Evolutionary conservation across 2,113 vertebrate genomes (phyloP).

Genomic region (Polypterus bichir): DNA sequence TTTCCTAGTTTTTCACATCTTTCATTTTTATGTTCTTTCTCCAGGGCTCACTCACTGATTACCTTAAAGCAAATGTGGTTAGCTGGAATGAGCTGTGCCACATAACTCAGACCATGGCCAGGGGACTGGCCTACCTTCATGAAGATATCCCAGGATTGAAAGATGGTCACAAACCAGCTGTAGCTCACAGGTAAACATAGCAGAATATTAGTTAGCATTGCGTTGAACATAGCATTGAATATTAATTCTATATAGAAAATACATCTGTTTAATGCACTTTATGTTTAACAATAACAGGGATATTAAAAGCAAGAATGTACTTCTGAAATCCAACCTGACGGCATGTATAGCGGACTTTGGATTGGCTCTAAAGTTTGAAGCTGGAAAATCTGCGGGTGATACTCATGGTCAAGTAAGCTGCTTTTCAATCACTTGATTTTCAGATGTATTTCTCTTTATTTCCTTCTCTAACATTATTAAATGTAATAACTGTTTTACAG

Average conservation of each 20-base stretch:
- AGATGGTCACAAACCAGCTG: conserved; percentile 90
- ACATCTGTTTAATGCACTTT: too few species aligned
- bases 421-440: too few species aligned
- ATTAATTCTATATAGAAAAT: too few species aligned
- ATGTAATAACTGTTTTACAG: too few species aligned
- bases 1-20: too few species aligned
- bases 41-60: conserved; percentile 90
- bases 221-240: too few species aligned
- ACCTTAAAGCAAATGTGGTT: conserved; percentile 90
- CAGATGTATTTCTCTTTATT: too few species aligned
- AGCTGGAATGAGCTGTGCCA: conserved; percentile 93
- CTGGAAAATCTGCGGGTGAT: conserved; percentile 90
- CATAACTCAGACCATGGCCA: conserved; percentile 80
- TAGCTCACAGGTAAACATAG: conserved; percentile 73
- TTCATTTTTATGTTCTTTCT: neutral
- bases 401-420: conserved; percentile 85
- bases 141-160: conserved; percentile 91
- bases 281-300: conserved; percentile 51
- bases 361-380: conserved; percentile 88
- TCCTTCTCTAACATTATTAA: too few species aligned
- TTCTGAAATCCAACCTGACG: conserved; percentile 85
- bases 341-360: conserved; percentile 93
- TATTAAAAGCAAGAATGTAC: conserved; percentile 95
- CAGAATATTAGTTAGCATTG: too few species aligned
- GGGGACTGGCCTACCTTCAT: conserved; percentile 91